A percentile compares a stretch with the other conserved stretches of the same genome.
These are phyloP conservation scores for Equus przewalskii DNA, from an alignment of 2,113 vertebrate species.

Conservation along the genomic window DNA sequence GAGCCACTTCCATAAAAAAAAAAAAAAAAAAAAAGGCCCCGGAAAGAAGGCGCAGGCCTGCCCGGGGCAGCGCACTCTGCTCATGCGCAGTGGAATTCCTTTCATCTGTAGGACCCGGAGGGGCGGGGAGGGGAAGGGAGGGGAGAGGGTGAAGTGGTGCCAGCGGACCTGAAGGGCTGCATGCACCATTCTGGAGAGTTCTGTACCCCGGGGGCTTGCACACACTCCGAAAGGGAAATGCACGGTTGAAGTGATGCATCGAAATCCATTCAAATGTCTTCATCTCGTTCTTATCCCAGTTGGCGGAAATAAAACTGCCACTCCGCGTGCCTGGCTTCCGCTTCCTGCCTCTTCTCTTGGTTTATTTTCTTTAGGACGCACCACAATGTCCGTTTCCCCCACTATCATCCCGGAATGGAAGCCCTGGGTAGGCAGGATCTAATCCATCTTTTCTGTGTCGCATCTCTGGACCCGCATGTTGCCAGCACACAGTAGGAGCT, in stretches of 20 bases:
- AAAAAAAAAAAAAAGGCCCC: background rate
- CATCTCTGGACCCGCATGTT: background rate
- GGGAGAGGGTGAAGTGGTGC: background rate
- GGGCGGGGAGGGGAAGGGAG: background rate
- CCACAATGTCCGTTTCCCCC: background rate
- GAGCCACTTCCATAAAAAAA: background rate
- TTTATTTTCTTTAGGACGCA: background rate
- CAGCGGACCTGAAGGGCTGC: background rate
- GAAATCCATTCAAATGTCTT: background rate
- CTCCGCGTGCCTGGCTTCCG: accelerated
- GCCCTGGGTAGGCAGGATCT: background rate
- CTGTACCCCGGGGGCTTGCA: background rate
- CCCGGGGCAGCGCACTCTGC: background rate
- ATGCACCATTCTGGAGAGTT: background rate
- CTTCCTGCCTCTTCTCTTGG: background rate
- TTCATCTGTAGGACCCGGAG: background rate
- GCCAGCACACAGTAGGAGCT: background rate
- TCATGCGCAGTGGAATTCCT: background rate
- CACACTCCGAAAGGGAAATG: background rate
- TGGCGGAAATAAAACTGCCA: background rate
- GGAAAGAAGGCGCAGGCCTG: background rate
- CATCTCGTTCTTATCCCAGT: background rate
- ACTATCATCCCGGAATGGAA: background rate
- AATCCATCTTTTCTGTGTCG: background rate
- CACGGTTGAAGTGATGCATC: background rate